A percentile compares a stretch with the other conserved stretches of the same genome.
Conservation (phyloP, 2,113 vertebrate species). For the Dendropsophus ebraccatus region DNA sequence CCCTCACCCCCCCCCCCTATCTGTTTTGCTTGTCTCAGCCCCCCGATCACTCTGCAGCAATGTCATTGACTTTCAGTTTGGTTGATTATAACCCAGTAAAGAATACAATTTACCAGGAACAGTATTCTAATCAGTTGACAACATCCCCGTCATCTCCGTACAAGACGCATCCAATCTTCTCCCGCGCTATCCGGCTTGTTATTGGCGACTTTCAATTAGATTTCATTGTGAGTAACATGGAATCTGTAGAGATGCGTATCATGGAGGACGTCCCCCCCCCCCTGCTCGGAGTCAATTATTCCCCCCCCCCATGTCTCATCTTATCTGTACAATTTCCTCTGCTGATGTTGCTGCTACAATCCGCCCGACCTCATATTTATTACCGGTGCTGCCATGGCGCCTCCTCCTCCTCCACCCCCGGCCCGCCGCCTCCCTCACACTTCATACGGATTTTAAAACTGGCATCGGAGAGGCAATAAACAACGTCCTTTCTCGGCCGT, state of each 20-base stretch:
- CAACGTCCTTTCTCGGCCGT: neutral
- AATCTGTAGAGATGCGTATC: neutral
- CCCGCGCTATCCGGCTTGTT: neutral
- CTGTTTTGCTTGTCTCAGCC: no score
- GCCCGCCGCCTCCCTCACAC: neutral
- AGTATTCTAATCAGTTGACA: slow-evolving; percentile 41
- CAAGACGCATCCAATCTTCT: slow-evolving; percentile 40
- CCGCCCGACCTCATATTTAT: no score
- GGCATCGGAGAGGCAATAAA: neutral
- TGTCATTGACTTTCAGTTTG: neutral
- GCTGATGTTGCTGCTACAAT: neutral
- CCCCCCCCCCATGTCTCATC: neutral
- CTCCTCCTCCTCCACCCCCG: neutral
- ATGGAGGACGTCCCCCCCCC: neutral
- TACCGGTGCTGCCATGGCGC: no score
- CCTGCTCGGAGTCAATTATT: neutral
- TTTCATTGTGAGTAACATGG: slow-evolving; percentile 8
- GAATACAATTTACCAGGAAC: slow-evolving; percentile 26
- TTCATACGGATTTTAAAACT: slow-evolving; percentile 12
- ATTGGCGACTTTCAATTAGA: slow-evolving; percentile 37
- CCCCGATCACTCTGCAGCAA: no score
- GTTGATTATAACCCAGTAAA: neutral
- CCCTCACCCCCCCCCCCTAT: no score
- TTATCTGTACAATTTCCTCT: slow-evolving; percentile 19
- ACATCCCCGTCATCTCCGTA: neutral